Conservation (phyloP, 1,140 invertebrate genomes). For the Drosophila obscura region DNA sequence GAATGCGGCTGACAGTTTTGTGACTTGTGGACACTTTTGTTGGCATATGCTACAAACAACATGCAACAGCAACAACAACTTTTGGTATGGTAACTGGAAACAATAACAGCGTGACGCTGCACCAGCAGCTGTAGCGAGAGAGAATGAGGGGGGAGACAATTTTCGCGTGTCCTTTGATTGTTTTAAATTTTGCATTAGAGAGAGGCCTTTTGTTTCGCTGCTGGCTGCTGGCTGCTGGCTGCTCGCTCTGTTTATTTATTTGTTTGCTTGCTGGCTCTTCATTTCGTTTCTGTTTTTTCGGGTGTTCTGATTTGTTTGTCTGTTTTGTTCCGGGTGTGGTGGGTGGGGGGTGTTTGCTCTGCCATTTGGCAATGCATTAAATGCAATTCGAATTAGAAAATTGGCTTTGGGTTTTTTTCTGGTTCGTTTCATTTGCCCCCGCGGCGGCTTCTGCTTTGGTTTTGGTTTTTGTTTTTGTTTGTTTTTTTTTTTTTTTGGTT, state of each 20-base stretch:
- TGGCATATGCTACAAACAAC: constrained; percentile 15
- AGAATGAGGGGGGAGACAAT: neutral
- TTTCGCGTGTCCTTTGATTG: constrained; percentile 33
- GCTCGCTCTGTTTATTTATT: constrained; percentile 30
- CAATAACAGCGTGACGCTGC: constrained; percentile 13
- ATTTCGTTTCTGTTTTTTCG: neutral
- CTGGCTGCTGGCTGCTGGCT: neutral
- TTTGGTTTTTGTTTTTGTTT: neutral
- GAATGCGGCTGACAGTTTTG: constrained; percentile 22
- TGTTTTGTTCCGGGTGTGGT: neutral
- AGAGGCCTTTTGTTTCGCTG: constrained; percentile 26
- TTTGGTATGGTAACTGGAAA: constrained; percentile 3
- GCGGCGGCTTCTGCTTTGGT: neutral
- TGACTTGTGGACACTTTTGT: constrained; percentile 38
- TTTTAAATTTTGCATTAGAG: constrained; percentile 53
- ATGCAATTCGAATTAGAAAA: constrained; percentile 53
- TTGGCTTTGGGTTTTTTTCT: constrained; percentile 18
- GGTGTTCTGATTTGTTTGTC: neutral
- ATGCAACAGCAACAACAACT: neutral
- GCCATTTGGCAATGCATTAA: constrained; percentile 25
- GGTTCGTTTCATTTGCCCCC: neutral
- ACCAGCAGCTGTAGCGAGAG: no score
- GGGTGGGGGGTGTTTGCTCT: constrained; percentile 16
- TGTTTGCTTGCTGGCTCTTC: constrained; percentile 3
- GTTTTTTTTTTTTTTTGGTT: neutral